These are phyloP conservation scores for Amazona finschi DNA, from an alignment of 2,797 vertebrate species.

Conservation along the genomic window DNA sequence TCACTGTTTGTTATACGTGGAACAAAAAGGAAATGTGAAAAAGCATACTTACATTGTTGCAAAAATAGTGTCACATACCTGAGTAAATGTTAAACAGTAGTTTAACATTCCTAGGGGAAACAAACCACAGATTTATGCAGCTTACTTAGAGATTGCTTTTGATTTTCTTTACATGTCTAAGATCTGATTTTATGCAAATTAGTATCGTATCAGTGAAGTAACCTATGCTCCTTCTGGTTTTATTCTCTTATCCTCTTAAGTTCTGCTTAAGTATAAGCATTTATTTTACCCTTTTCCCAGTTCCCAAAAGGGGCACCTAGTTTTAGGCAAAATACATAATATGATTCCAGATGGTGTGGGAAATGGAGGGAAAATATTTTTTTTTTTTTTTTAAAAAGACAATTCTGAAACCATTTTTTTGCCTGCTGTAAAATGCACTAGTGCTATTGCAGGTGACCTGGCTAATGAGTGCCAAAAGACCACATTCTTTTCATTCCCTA, in stretches of 20 bases:
- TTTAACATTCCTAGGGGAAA: neutral
- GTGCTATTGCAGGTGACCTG: neutral
- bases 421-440: neutral
- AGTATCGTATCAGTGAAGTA: neutral
- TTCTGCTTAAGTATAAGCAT: neutral
- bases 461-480: slow-evolving; percentile 17
- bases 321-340: neutral
- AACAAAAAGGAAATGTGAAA: neutral
- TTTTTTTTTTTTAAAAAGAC: neutral
- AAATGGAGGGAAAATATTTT: neutral
- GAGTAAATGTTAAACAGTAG: neutral
- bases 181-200: neutral
- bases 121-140: neutral
- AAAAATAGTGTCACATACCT: neutral
- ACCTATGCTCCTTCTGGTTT: neutral
- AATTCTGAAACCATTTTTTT: neutral
- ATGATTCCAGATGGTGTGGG: neutral
- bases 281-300: neutral
- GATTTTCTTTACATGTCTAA: neutral
- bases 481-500: slow-evolving; percentile 24
- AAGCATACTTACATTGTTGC: neutral
- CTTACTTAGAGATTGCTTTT: neutral
- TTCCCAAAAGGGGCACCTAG: neutral
- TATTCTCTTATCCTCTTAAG: neutral
- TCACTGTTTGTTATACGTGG: neutral